phyloP scores from a whole-genome alignment of 2,888 invertebrate species.

The Amiota minor region DNA sequence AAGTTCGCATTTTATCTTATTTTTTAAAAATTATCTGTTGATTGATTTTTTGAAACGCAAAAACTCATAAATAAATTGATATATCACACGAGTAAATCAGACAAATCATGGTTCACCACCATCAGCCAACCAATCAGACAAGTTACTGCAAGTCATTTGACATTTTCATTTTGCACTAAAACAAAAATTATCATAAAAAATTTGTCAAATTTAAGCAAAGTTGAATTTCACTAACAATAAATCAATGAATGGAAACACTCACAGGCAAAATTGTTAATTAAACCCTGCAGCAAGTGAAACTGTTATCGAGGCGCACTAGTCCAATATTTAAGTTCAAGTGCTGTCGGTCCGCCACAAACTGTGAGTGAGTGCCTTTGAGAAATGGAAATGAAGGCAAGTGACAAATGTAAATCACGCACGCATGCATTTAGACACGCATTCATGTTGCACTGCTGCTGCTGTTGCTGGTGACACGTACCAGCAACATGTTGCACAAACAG shows the following conservation, averaged over 20 bases:
- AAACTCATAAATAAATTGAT: too few relatives aligned
- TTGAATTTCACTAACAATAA: constrained; percentile 62
- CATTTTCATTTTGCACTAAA: constrained; percentile 9
- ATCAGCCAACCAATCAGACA: not conserved
- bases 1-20: too few relatives aligned
- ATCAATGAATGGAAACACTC: constrained; percentile 47
- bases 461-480: not conserved
- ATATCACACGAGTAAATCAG: too few relatives aligned
- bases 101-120: too few relatives aligned
- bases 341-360: not conserved
- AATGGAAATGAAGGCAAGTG: constrained; percentile 8
- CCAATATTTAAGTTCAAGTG: not conserved
- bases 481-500: not conserved
- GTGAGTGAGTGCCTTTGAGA: not conserved
- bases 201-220: constrained; percentile 67
- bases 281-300: constrained; percentile 16
- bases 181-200: constrained; percentile 43
- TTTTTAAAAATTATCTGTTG: too few relatives aligned
- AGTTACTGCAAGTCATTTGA: constrained; percentile 13
- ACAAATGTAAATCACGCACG: constrained; percentile 55
- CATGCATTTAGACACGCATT: constrained; percentile 11
- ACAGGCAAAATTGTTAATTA: constrained; percentile 2
- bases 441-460: not conserved
- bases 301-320: not conserved
- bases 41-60: too few relatives aligned